Evolutionary conservation across 2,113 vertebrate genomes (phyloP).

Genomic region (Eulemur macaco): DNA sequence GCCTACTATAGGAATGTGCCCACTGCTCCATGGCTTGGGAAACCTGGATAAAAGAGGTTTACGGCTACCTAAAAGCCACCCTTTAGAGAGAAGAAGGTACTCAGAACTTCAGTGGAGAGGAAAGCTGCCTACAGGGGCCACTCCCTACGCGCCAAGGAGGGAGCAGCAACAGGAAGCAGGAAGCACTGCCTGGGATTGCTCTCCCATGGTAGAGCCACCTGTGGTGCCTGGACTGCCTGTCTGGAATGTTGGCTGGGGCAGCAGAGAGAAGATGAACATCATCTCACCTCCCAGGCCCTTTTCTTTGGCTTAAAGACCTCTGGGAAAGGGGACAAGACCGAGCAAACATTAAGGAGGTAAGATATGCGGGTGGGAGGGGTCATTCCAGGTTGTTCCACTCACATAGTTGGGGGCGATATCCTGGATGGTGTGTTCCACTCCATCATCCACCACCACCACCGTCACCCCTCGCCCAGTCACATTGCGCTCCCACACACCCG

Average conservation of each 20-base stretch:
- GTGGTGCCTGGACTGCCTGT: not conserved
- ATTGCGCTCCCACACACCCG: constrained; percentile 95
- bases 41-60: not conserved
- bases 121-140: not conserved
- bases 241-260: not conserved
- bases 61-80: not conserved
- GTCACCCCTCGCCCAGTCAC: constrained; percentile 95
- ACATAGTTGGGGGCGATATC: constrained; percentile 98
- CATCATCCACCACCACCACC: constrained; percentile 97
- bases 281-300: not conserved
- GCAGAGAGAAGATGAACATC: not conserved
- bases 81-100: not conserved
- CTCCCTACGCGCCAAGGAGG: not conserved
- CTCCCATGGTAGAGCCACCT: not conserved
- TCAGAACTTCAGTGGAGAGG: not conserved
- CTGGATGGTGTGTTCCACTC: constrained; percentile 93
- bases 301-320: not conserved
- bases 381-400: constrained; percentile 72
- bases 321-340: not conserved
- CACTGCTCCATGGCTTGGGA: not conserved
- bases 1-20: not conserved
- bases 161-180: not conserved
- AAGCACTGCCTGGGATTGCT: not conserved
- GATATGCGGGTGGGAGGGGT: not conserved
- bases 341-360: not conserved